These are phyloP conservation scores for Uloborus plumipes DNA, from an alignment of 2,888 invertebrate species.

Conservation along the genomic window DNA sequence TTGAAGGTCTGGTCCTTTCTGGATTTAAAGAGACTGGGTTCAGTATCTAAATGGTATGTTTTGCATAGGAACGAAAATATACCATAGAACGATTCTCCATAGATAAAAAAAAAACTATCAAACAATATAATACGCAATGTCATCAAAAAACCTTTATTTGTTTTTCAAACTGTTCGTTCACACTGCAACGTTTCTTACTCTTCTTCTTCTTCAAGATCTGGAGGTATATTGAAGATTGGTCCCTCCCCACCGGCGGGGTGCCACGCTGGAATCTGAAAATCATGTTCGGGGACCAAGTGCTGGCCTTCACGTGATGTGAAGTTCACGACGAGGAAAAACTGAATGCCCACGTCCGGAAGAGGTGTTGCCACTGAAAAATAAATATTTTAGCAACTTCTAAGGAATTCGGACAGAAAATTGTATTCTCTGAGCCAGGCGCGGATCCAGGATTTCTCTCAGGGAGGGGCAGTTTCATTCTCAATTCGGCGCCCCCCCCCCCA, in stretches of 20 bases:
- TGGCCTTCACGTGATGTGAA: slow-evolving; percentile 6
- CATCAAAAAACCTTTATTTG: not conserved
- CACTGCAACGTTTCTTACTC: not conserved
- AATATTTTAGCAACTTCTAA: not conserved
- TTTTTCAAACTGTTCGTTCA: not conserved
- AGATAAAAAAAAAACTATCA: too few relatives aligned
- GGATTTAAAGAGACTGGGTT: too few relatives aligned
- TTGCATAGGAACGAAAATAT: too few relatives aligned
- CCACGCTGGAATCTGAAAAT: not conserved
- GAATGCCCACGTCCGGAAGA: slow-evolving; percentile 15
- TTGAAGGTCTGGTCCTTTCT: too few relatives aligned
- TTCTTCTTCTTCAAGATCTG: not conserved
- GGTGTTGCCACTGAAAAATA: slow-evolving; percentile 35
- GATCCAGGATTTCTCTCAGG: too few relatives aligned
- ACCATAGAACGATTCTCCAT: too few relatives aligned
- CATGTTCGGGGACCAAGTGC: not conserved
- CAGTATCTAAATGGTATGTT: too few relatives aligned
- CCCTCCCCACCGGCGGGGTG: slow-evolving; percentile 32
- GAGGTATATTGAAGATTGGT: not conserved
- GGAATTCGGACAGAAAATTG: too few relatives aligned
- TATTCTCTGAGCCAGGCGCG: too few relatives aligned
- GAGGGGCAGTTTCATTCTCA: too few relatives aligned
- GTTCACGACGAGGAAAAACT: not conserved
- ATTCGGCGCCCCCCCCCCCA: too few relatives aligned
- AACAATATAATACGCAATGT: not conserved